Evolutionary conservation across 2,113 vertebrate species (phyloP), one percentile per base, ranked within the genome.

Genomic region (Macroglossus sobrinus): DNA sequence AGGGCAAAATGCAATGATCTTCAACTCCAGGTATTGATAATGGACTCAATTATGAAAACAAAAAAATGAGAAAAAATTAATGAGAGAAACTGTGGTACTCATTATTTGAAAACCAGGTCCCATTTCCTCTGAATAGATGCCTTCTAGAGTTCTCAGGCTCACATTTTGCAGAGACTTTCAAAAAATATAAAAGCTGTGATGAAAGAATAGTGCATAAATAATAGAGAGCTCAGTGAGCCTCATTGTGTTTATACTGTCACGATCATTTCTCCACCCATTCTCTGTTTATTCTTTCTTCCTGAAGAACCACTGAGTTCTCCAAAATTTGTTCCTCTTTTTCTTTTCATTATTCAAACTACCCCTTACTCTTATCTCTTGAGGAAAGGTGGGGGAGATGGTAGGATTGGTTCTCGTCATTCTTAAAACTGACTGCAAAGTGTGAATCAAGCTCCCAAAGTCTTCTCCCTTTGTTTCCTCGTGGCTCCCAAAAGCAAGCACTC

Each of bases 281-380:
- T 80, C 55, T 40, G 11, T 16, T 84, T 40, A 84, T 45, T 43
- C 28, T 55, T 82, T 78, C 45, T 84, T 69, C 15, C 21, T 61
- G 35, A 7, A 53, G 59, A 22, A 84, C 26, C 45, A 64, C 45
- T 47, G 35, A 66, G 4, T 84, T 96, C 68, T 86, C 9, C 50
- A 68, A 94, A 88, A 47, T 63, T 53, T 85, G 33, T 7, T 5
- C 30, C 61, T 38, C 10, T 82, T 97, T 94, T 59, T 68, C 92
- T 97, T 96, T 96, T 91, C 69, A 86, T 89, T 66, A 95, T 40
- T 95, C 30, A 87, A 68, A 55, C 81, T 78, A 68, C 72, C 38
- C 68, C 30, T 53, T 47, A 45, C 63, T 95, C n/a, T 28, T 28
- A 4, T 63, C 22, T 71, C 24, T 12, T 81, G 12, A 22, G 26